These are phyloP conservation scores for Theropithecus gelada DNA, from an alignment of 2,113 vertebrate species.

Conservation along the genomic window DNA sequence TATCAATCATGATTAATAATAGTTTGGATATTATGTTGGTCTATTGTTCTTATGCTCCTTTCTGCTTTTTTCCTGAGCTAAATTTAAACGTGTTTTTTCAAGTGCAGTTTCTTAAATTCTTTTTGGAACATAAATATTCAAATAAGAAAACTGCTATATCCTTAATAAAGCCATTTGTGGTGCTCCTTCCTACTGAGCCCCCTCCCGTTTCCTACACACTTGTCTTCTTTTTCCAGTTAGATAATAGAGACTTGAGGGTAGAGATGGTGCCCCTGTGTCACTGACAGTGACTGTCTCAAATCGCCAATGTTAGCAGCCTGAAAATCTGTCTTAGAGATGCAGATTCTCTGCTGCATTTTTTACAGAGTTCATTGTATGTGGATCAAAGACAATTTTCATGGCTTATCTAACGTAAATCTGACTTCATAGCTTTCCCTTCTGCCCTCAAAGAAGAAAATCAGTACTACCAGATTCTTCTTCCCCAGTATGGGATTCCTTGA, in stretches of 20 bases:
- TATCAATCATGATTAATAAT: not conserved
- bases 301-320: fast-evolving
- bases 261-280: not conserved
- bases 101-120: not conserved
- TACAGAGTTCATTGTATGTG: not conserved
- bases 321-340: not conserved
- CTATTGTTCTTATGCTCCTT: not conserved
- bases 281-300: not conserved
- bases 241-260: not conserved
- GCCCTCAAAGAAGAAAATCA: not conserved
- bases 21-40: not conserved
- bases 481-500: not conserved
- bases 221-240: not conserved
- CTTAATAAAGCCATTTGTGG: not conserved
- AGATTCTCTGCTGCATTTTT: not conserved
- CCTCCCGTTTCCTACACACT: not conserved
- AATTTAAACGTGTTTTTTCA: constrained; percentile 12
- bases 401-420: not conserved
- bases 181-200: not conserved
- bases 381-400: not conserved
- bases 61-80: not conserved
- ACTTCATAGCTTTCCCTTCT: constrained; percentile 1
- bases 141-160: not conserved
- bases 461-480: not conserved
- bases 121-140: constrained; percentile 16